phyloP scores from a whole-genome alignment of 2,888 invertebrate genomes.

The Resseliella maxima region DNA sequence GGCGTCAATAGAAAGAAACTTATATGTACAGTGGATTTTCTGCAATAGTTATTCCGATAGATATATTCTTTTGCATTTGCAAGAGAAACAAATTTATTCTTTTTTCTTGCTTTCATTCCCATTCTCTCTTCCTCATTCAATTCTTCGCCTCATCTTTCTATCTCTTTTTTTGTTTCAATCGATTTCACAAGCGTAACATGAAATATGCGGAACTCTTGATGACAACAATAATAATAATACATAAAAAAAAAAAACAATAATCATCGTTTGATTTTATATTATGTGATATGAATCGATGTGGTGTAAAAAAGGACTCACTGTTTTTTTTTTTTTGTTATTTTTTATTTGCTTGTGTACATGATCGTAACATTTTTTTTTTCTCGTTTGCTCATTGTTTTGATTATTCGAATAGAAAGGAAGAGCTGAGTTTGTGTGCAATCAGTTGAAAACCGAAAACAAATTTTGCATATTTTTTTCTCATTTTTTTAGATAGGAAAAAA shows the following conservation, averaged over 20 bases:
- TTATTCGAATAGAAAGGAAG: too few species aligned
- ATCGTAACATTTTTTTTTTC: neutral
- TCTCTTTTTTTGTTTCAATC: neutral
- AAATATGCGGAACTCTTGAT: slow-evolving; percentile 37
- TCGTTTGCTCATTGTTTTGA: neutral
- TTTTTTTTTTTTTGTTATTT: neutral
- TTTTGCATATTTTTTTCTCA: too few species aligned
- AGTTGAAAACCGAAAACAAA: too few species aligned
- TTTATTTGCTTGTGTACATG: too few species aligned
- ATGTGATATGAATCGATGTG: neutral
- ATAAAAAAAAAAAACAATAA: slow-evolving; percentile 9
- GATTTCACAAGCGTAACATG: neutral
- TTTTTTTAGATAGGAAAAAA: too few species aligned
- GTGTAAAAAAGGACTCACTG: neutral
- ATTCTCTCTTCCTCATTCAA: neutral
- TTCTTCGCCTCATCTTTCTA: too few species aligned
- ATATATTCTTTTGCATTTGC: neutral
- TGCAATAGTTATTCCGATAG: neutral
- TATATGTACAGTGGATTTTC: slow-evolving; percentile 3
- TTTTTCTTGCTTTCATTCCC: neutral
- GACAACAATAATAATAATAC: slow-evolving; percentile 48
- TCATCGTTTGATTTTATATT: slow-evolving; percentile 43
- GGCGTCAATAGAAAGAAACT: neutral
- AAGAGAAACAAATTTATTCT: neutral
- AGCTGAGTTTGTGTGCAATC: too few species aligned